Percentiles rank a stretch among this genome's conserved stretches.
These are phyloP conservation scores for Montipora sp. DNA, from an alignment of 64 coral and sea anemone species.

Conservation along the genomic window DNA sequence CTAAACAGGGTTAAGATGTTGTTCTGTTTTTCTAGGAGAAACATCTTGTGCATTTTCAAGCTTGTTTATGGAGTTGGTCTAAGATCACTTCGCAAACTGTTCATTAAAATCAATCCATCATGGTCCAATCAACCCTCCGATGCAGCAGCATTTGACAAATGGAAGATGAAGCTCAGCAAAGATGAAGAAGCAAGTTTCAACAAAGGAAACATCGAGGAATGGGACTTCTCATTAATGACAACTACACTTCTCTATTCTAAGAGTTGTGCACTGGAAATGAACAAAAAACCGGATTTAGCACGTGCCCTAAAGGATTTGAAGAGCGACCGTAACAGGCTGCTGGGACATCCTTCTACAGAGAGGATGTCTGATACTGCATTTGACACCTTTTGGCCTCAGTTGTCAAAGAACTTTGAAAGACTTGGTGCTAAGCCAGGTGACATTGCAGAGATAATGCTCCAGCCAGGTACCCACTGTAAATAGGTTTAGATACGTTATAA, in stretches of 20 bases:
- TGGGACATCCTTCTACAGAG: slow-evolving; percentile 63
- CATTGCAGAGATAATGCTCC: slow-evolving; percentile 37
- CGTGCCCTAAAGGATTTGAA: slow-evolving; percentile 53
- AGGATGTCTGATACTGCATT: slow-evolving; percentile 71
- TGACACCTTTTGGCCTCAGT: slow-evolving; percentile 41
- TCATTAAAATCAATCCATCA: slow-evolving; percentile 65
- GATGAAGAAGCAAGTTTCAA: slow-evolving; percentile 38
- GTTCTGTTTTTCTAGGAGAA: slow-evolving; percentile 47
- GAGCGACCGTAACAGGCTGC: slow-evolving; percentile 51
- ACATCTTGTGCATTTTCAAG: slow-evolving; percentile 65
- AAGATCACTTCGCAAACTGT: slow-evolving; percentile 36
- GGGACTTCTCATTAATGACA: slow-evolving; percentile 85
- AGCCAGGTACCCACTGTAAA: not conserved
- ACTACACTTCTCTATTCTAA: slow-evolving; percentile 71
- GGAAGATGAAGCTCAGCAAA: slow-evolving; percentile 49
- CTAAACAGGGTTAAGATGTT: not conserved
- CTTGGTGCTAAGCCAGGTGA: slow-evolving; percentile 65
- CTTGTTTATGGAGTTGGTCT: slow-evolving; percentile 73
- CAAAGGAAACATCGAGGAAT: slow-evolving; percentile 64
- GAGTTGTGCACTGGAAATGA: slow-evolving; percentile 55
- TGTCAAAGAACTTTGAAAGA: slow-evolving; percentile 37
- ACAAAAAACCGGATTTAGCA: slow-evolving; percentile 46
- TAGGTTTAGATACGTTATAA: too few relatives aligned
- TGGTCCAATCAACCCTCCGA: slow-evolving; percentile 80
- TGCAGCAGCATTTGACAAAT: slow-evolving; percentile 44